These are phyloP conservation scores for Chaunax sp. DNA, from an alignment of 2,797 vertebrate genomes.

Conservation along the genomic window DNA sequence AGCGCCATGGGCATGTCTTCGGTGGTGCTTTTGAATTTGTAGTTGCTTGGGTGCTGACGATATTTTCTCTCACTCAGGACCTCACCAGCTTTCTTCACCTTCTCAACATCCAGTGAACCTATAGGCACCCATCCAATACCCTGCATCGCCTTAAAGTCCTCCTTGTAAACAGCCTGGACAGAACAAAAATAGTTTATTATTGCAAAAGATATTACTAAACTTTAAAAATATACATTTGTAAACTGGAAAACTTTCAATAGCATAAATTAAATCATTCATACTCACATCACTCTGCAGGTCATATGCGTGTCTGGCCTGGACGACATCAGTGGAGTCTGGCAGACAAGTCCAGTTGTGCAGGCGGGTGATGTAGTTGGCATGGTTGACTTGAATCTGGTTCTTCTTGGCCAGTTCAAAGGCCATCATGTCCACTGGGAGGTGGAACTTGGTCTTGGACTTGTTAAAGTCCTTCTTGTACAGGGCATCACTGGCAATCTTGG, in stretches of 20 bases:
- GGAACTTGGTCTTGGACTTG: conserved; percentile 91
- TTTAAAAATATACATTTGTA: too few species aligned
- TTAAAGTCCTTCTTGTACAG: conserved; percentile 89
- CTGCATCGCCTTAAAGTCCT: conserved; percentile 88
- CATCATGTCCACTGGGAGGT: conserved; percentile 88
- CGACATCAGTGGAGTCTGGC: conserved; percentile 89
- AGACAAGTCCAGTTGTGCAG: conserved; percentile 91
- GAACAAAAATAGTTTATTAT: not conserved
- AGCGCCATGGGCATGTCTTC: conserved; percentile 90
- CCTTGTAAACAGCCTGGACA: conserved; percentile 88
- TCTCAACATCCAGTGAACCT: conserved; percentile 27
- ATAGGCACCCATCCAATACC: conserved; percentile 89
- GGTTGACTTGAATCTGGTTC: conserved; percentile 86
- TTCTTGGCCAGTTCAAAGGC: conserved; percentile 89
- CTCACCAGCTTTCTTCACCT: conserved; percentile 62
- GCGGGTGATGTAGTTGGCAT: conserved; percentile 86
- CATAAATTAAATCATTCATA: not conserved
- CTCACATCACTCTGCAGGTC: conserved; percentile 90
- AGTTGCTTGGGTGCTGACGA: conserved; percentile 88
- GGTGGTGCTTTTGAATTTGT: conserved; percentile 74
- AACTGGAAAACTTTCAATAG: not conserved
- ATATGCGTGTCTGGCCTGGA: conserved; percentile 85
- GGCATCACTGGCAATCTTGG: conserved; percentile 91
- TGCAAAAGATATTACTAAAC: not conserved
- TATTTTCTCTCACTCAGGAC: conserved; percentile 90